Base-by-base conservation (phyloP, 2,888 invertebrate species). In the Cinara cedri region DNA sequence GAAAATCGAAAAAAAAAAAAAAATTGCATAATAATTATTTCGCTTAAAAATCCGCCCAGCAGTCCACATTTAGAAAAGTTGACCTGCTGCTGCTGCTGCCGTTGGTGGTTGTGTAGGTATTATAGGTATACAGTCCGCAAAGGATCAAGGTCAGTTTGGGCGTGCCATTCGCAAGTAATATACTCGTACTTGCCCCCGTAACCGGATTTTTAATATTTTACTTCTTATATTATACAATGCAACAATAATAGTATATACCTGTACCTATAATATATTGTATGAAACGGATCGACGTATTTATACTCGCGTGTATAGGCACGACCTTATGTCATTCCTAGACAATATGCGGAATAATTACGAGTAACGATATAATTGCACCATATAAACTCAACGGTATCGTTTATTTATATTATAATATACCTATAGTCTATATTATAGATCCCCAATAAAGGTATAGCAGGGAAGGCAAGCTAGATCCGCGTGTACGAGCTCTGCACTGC, bases 101-200 rank as follows among this genome's bases (percentile, higher is more conserved):
- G n/a, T 16, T 1, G 10, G 34, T 34, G 6, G 34, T 3, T 34
- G 6, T 6, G 6, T 4, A 3, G 6, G 6, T 34, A 34, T 34
- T 26, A 21, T 13, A n/a, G n/a, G n/a, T 42, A 19, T 14, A 34
- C 24, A 11, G 75, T n/a, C 34, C 34, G 34, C 66, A 66, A 75
- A 75, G 75, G 75, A 75, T 75, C 75, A 75, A 75, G 75, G 75
- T 75, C 65, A 44, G 24, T 55, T 75, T 75, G 75, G 75, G 75
- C 66, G 75, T 75, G 75, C 44, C 54, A 54, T 55, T 44, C 75
- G 26, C 26, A 11, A 26, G 68, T 10, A 26, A 14, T 4, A 34
- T 34, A 34, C 34, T 34, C 34, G 19, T 54, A 65, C 75, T 66
- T 65, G 75, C 65, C 66, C 75, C 54, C 26, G 75, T 65, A 75